Conservation (phyloP, 1,140 invertebrate genomes). For the Vanessa tameamea region DNA sequence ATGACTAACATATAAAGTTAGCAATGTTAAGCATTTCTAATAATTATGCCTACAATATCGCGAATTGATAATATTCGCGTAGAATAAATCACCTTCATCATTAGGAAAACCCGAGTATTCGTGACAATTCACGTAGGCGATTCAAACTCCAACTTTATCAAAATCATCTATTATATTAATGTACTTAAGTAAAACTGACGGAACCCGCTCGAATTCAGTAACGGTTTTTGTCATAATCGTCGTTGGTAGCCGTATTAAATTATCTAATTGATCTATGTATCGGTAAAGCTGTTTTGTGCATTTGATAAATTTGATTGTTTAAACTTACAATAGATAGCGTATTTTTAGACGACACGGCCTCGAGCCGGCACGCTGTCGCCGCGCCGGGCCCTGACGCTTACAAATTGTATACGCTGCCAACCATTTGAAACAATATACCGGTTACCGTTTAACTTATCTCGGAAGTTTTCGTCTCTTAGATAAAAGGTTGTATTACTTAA, state of each 20-base stretch:
- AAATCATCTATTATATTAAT: background rate
- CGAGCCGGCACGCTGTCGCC: conserved; percentile 48
- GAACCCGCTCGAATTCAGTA: background rate
- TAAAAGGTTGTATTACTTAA: conserved; percentile 79
- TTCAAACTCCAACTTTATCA: background rate
- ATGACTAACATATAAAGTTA: too few species aligned
- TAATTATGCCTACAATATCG: background rate
- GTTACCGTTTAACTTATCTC: conserved; percentile 78
- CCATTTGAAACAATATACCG: conserved; percentile 78
- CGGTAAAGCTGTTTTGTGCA: conserved; percentile 32
- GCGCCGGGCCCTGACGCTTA: conserved; percentile 62
- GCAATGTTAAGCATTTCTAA: too few species aligned
- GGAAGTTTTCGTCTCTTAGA: conserved; percentile 75
- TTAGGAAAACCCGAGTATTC: background rate
- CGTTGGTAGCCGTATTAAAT: background rate
- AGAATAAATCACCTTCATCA: background rate
- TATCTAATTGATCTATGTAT: conserved; percentile 16
- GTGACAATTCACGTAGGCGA: background rate
- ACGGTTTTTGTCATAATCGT: background rate
- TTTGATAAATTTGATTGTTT: conserved; percentile 69
- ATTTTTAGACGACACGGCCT: conserved; percentile 61
- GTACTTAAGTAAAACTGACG: background rate
- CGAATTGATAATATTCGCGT: background rate
- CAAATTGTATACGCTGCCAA: conserved; percentile 75
- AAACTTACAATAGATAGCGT: conserved; percentile 58